phyloP scores from a whole-genome alignment of 2,888 invertebrate species.

The Biston stratarius region DNA sequence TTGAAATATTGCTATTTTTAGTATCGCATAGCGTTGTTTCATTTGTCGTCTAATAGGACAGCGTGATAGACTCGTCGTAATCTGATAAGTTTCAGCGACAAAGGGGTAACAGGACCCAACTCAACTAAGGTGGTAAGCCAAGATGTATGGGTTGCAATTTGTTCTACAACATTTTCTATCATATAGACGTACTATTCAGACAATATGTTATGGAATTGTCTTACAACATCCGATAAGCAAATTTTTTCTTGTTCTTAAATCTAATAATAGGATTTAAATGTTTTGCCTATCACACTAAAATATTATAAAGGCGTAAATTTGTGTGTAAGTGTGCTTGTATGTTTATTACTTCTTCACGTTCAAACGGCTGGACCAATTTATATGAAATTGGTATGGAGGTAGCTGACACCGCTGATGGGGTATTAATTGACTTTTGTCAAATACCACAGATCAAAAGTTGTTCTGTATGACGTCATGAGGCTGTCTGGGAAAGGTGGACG shows the following conservation, averaged over 20 bases:
- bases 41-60: background rate
- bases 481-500: too few species aligned
- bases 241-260: background rate
- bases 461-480: too few species aligned
- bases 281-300: too few species aligned
- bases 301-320: too few species aligned
- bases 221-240: background rate
- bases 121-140: slow-evolving; percentile 14
- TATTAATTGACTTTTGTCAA: too few species aligned
- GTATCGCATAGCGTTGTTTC: background rate
- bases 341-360: too few species aligned
- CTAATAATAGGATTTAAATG: too few species aligned
- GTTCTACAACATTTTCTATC: slow-evolving; percentile 8
- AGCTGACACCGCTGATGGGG: too few species aligned
- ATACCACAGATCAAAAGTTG: too few species aligned
- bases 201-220: background rate
- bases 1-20: background rate
- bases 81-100: slow-evolving; percentile 31
- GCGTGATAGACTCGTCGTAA: slow-evolving; percentile 13
- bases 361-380: too few species aligned
- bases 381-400: too few species aligned
- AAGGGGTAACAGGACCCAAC: slow-evolving; percentile 25
- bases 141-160: slow-evolving; percentile 23
- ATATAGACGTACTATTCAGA: background rate
- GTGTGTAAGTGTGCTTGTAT: too few species aligned